Percentiles rank a stretch among this genome's conserved stretches.
Conservation (phyloP, 2,888 invertebrate genomes). For the Neoitamus cyanurus region DNA sequence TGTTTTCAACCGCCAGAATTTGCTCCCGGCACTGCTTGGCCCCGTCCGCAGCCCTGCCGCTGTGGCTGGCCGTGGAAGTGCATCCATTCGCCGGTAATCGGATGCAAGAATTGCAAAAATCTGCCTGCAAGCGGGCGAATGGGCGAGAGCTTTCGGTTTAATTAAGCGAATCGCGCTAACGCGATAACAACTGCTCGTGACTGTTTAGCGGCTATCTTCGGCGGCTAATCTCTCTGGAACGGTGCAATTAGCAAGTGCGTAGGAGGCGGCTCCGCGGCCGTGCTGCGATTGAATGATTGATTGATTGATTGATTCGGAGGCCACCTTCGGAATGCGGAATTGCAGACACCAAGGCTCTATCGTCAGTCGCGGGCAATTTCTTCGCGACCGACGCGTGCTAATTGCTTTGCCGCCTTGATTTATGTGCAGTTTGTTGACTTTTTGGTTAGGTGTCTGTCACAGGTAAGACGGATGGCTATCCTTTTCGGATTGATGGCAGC, state of each 20-base stretch:
- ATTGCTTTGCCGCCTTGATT: neutral
- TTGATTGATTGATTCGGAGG: neutral
- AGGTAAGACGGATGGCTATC: neutral
- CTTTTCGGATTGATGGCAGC: neutral
- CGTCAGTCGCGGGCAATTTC: neutral
- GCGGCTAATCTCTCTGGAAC: neutral
- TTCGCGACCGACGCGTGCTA: neutral
- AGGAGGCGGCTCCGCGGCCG: neutral
- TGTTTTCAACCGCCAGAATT: neutral
- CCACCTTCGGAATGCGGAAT: constrained; percentile 8
- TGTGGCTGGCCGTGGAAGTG: neutral
- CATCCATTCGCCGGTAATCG: neutral
- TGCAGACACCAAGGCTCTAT: constrained; percentile 1
- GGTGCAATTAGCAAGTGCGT: constrained; percentile 19
- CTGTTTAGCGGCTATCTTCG: neutral
- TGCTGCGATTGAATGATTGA: constrained; percentile 2
- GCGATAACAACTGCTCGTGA: neutral
- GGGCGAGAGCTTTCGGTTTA: neutral
- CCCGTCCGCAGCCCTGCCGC: neutral
- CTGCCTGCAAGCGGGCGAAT: neutral
- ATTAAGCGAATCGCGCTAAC: neutral
- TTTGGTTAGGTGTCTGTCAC: neutral
- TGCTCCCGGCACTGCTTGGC: neutral
- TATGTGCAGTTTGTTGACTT: neutral
- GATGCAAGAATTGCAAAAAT: neutral